Base-by-base conservation (phyloP, 2,888 invertebrate species). In the Nasonia oneida region DNA sequence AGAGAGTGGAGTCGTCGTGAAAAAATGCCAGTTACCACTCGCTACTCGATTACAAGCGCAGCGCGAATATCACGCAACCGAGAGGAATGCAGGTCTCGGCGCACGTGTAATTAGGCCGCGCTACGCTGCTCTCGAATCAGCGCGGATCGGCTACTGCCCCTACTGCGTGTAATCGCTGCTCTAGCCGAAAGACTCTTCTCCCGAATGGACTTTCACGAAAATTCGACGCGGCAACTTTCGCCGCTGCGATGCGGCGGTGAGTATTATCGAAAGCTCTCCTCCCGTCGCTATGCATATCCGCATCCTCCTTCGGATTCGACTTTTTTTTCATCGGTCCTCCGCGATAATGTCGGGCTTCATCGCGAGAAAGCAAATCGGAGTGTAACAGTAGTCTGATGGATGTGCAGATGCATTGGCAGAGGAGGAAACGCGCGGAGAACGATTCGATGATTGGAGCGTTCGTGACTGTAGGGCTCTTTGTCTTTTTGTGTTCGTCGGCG, bases 321-420 rank as follows among this genome's bases (percentile, higher is more conserved):
- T 23, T 74, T 74, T 74, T 29, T 47, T 39, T 74, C 2, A 39
- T 50, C 47, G n/a, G 70, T 70, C 18, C 6, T 37, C 23, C 29
- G 47, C 61, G 18, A 37, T 42, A 81, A 81, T 81, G 57, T 10
- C 23, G 47, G 57, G 39, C 23, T 23, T 73, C 47, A 67, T 42
- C 53, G 75, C 73, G 61, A 42, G 70, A 75, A 67, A 83, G 76
- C 50, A 70, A 57, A 76, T 75, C 75, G 82, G 82, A 77, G 67
- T 83, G 39, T 77, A 50, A 71, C 64, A 39, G 23, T 37, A 37
- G 61, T 47, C 10, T 4, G n/a, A 39, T 33, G 71, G 77, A 61
- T 39, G 57, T 33, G 50, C 42, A 67, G 42, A 18, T 37, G 15
- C 37, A 70, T 70, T 29, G 57, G 18, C 57, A 18, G 73, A 37